These are phyloP conservation scores for Protonibea diacanthus DNA, from an alignment of 2,797 vertebrate species.

Conservation along the genomic window DNA sequence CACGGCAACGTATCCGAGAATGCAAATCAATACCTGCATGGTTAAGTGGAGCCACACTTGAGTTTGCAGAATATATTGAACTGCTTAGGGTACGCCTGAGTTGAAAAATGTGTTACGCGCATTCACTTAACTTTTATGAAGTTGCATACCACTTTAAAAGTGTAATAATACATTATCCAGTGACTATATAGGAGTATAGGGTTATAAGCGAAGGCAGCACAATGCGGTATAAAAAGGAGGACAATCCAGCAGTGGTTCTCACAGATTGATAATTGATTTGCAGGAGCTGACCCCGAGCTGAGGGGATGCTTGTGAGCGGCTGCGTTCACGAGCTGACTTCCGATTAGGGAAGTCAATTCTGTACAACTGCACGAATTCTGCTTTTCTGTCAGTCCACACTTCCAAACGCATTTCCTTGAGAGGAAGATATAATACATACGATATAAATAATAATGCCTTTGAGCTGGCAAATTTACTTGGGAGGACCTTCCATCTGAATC, in stretches of 20 bases:
- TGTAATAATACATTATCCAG: not conserved
- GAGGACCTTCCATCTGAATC: not conserved
- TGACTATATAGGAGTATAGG: not conserved
- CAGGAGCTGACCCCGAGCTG: not conserved
- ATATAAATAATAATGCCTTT: not conserved
- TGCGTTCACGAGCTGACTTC: constrained; percentile 16
- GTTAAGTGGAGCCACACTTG: constrained; percentile 23
- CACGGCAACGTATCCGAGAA: constrained; percentile 8
- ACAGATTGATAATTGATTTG: constrained; percentile 25
- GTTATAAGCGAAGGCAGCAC: not conserved
- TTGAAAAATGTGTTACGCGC: constrained; percentile 18
- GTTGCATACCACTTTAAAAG: constrained; percentile 1
- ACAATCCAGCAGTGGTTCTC: not conserved
- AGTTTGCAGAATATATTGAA: constrained; percentile 37
- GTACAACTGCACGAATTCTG: constrained; percentile 13
- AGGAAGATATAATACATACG: constrained; percentile 6
- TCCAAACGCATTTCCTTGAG: constrained; percentile 36
- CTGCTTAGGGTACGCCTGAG: not conserved
- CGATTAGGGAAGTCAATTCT: constrained; percentile 4
- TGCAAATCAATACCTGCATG: constrained; percentile 44
- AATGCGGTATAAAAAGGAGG: not conserved
- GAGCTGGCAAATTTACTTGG: not conserved
- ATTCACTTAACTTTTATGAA: constrained; percentile 26
- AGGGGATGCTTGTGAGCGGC: not conserved
- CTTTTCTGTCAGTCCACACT: constrained; percentile 14